Base-by-base conservation (phyloP, 2,888 invertebrate species). In the Aplocera efformata region DNA sequence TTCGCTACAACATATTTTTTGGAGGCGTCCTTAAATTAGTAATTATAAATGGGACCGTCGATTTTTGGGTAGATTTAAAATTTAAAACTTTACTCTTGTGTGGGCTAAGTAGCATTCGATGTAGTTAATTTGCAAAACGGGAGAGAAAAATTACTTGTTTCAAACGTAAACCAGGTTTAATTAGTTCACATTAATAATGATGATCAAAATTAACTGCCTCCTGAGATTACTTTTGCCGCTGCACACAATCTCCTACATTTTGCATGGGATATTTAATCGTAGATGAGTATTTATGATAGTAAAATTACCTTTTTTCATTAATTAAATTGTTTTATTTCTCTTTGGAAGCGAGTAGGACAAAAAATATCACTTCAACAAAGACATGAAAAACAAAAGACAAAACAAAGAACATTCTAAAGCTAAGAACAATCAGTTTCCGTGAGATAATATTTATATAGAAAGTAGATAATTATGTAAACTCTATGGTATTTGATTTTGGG, bases 101-200 rank as follows among this genome's bases (percentile, higher is more conserved):
- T 39, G 55, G 58, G 53, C 71, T 78, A 77, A 85, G 84, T 83
- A 79, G 66, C 65, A 63, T 82, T 77, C 73, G 67, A 57, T 82
- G 84, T 82, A 77, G 75, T 77, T 77, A 78, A 83, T 83, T 86
- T 80, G 69, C 67, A 50, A 66, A 61, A 53, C 66, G 72, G 73
- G 71, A 58, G 71, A 79, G 79, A 84, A 84, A 84, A 81, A 82
- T 80, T 60, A 72, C 60, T 46, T 52, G 63, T 64, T 58, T 62
- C 61, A 60, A 50, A 58, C 79, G 79, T 79, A 77, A 71, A 77
- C 75, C 72, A 72, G 70, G 66, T 71, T 82, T 83, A 83, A 86
- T 84, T 83, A 79, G 79, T 66, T 60, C 56, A 56, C 75, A 82
- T 86, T 84, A 79, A 81, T 82, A 78, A 78, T 71, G 68, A 75